phyloP scores from a whole-genome alignment of 2,888 invertebrate species.

The Platycheirus rosarum region DNA sequence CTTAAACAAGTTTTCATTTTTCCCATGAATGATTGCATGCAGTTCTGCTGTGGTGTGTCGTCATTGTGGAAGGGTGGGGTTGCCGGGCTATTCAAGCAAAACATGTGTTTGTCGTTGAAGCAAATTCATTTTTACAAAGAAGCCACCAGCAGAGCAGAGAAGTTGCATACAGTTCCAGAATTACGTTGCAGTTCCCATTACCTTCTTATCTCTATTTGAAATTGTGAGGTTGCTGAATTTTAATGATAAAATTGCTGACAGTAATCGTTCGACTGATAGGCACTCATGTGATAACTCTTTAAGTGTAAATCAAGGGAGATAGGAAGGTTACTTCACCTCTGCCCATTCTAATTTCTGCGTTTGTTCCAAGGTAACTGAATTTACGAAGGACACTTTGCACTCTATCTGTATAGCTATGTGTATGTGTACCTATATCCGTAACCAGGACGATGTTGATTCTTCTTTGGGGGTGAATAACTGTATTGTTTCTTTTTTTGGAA shows the following conservation, averaged over 20 bases:
- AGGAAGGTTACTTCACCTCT: slow-evolving; percentile 16
- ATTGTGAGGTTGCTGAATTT: slow-evolving; percentile 18
- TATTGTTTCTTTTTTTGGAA: background rate
- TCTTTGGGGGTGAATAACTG: background rate
- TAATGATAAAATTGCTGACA: slow-evolving; percentile 53
- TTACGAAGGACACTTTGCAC: background rate
- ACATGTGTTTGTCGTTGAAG: slow-evolving; percentile 48
- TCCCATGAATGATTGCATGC: slow-evolving; percentile 66
- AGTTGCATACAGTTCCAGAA: slow-evolving; percentile 12
- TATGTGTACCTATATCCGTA: too few relatives aligned
- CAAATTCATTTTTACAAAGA: slow-evolving; percentile 41
- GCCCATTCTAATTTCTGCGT: background rate
- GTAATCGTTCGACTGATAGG: slow-evolving; percentile 36
- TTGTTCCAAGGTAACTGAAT: background rate
- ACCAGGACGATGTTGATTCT: background rate
- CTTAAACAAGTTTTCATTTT: slow-evolving; percentile 63
- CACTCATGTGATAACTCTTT: slow-evolving; percentile 34
- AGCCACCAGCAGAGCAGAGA: slow-evolving; percentile 61
- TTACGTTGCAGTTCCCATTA: slow-evolving; percentile 9
- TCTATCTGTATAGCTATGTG: too few relatives aligned
- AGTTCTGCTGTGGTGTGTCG: slow-evolving; percentile 37
- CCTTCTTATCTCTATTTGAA: slow-evolving; percentile 38
- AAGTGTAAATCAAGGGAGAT: background rate
- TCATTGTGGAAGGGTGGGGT: slow-evolving; percentile 12
- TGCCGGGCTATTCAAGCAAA: background rate